Conservation (phyloP, 2,797 vertebrate species). For the Myripristis murdjan region DNA sequence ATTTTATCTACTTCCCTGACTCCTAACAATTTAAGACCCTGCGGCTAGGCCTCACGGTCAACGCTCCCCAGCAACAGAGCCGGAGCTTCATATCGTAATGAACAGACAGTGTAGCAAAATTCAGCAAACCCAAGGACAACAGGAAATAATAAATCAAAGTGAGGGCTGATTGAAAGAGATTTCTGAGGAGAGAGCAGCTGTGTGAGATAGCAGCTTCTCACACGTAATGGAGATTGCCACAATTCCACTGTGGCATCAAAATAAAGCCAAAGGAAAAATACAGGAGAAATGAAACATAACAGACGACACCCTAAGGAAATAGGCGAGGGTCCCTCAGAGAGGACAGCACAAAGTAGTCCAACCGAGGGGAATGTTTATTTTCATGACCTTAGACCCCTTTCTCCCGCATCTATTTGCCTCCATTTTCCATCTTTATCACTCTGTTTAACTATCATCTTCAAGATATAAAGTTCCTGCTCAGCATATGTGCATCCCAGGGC, state of each 20-base stretch:
- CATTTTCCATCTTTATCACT: conserved; percentile 16
- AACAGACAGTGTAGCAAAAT: conserved; percentile 29
- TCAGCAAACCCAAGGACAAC: conserved; percentile 47
- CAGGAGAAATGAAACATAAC: conserved; percentile 47
- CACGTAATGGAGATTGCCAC: conserved; percentile 46
- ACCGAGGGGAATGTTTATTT: conserved; percentile 68
- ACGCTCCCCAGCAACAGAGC: conserved; percentile 45
- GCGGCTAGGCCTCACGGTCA: conserved; percentile 51
- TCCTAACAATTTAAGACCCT: conserved; percentile 56
- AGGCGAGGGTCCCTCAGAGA: conserved; percentile 43
- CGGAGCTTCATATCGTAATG: conserved; percentile 18
- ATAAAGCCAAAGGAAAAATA: conserved; percentile 38
- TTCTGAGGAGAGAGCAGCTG: conserved; percentile 69
- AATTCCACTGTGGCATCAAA: conserved; percentile 61
- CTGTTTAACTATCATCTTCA: conserved; percentile 14
- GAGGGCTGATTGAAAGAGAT: conserved; percentile 54
- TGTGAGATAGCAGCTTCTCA: conserved; percentile 34
- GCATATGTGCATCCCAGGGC: conserved; percentile 21
- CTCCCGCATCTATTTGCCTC: conserved; percentile 22
- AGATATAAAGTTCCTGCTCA: conserved; percentile 16
- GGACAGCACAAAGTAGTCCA: conserved; percentile 52
- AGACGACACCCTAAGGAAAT: conserved; percentile 65
- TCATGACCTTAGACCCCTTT: conserved; percentile 42
- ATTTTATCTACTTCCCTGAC: conserved; percentile 55
- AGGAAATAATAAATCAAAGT: conserved; percentile 78